Evolutionary conservation across 1,140 invertebrate genomes (phyloP).

Genomic region (Drosophila dunni): DNA sequence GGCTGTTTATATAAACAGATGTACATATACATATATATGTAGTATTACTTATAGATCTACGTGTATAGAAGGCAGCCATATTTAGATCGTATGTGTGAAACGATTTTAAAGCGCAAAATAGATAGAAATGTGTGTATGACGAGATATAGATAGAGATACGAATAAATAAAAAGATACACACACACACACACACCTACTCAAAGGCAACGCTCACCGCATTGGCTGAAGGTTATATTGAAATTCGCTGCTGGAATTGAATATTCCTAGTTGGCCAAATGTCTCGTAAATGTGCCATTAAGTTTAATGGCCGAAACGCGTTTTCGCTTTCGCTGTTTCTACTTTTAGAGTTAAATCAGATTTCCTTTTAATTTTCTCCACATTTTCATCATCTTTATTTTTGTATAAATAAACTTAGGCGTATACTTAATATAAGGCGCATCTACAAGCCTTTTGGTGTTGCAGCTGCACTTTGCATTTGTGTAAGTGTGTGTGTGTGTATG

Average conservation of each 20-base stretch:
- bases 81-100: conserved; percentile 39
- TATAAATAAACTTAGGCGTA: conserved; percentile 80
- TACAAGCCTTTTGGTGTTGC: conserved; percentile 59
- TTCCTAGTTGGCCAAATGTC: conserved; percentile 29
- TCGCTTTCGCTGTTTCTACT: conserved; percentile 1
- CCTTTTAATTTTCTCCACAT: conserved; percentile 43
- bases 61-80: conserved; percentile 24
- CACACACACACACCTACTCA: conserved; percentile 58
- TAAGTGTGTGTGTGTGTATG: conserved; percentile 49
- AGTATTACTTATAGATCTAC: conserved; percentile 29
- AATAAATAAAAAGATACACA: conserved; percentile 67
- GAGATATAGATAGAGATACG: conserved; percentile 43
- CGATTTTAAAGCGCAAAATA: conserved; percentile 32
- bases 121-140: conserved; percentile 8
- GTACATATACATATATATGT: conserved; percentile 34
- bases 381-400: conserved; percentile 69
- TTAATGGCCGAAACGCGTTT: conserved; percentile 28
- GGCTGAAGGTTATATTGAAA: conserved; percentile 64
- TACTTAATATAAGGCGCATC: conserved; percentile 73
- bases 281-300: conserved; percentile 26
- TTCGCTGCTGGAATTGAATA: conserved; percentile 39
- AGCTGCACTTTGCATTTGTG: conserved; percentile 47
- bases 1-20: conserved; percentile 44
- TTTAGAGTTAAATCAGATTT: conserved; percentile 28
- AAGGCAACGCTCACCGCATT: conserved; percentile 54